Evolutionary conservation across 2,888 invertebrate genomes (phyloP), one percentile per base, ranked within the genome.

Genomic region (Rutpela maculata): DNA sequence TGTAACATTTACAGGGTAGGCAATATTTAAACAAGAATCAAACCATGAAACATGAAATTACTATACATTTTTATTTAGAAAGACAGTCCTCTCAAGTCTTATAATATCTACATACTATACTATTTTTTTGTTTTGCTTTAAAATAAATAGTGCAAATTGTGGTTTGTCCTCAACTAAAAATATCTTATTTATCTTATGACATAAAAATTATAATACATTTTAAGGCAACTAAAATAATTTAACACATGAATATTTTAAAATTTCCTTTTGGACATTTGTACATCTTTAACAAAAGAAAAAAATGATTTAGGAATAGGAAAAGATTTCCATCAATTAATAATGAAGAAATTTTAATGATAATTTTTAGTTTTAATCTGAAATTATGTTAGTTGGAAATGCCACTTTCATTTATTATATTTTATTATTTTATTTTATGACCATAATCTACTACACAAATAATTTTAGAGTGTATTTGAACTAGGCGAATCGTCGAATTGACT

Each of bases 41-140:
- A 67, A 67, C 55, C 31, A 67, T 55, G 15, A 56, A 10, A 56
- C 67, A 55, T 55, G 50, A 15, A 56, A 17, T 55, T 31, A 19
- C 56, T 67, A 55, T 22, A 67, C 55, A 50, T 17, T 67, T 67
- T 67, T 67, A 67, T 67, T 67, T 67, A 67, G 43, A 67, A 67
- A 67, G 67, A 67, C 50, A 66, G 6, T 67, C 19, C 31, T 22
- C 67, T 67, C 55, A 67, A 67, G 56, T 56, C 55, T 43, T 50
- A 67, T 66, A 65, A 38, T 18, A 26, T 55, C 56, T 67, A 67
- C 67, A 43, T 50, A 38, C 65, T 38, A 22, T 19, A 66, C 50
- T 59, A 59, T 18, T 19, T 18, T 19, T 59, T 59, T 59, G 19
- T 59, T 15, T 59, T 19, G 19, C 18, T 22, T 59, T 59, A 59